Conservation (phyloP, 2,888 invertebrate species). For the Holacanthella duospinosa region DNA sequence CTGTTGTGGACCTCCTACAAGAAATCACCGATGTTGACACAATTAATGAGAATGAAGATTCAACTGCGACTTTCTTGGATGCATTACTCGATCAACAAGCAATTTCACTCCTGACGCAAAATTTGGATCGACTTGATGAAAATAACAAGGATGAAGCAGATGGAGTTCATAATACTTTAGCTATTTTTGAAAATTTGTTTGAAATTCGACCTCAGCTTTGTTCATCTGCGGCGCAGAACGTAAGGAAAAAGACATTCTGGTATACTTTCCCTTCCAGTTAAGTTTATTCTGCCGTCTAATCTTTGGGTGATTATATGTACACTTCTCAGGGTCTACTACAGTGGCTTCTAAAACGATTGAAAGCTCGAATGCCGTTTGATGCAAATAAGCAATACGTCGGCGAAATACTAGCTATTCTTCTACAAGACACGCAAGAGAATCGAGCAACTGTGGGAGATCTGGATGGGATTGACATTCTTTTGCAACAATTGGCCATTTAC, state of each 20-base stretch:
- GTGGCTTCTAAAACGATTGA: conserved; percentile 84
- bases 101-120: conserved; percentile 80
- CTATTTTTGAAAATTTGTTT: conserved; percentile 87
- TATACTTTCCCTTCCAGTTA: not conserved
- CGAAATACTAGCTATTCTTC: conserved; percentile 86
- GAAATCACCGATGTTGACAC: conserved; percentile 95
- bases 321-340: conserved; percentile 79
- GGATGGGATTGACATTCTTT: conserved; percentile 88
- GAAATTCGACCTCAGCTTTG: conserved; percentile 80
- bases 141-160: conserved; percentile 84
- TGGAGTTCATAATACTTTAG: conserved; percentile 87
- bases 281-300: too few species aligned
- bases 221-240: conserved; percentile 62
- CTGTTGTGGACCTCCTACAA: conserved; percentile 59
- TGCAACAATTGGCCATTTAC: conserved; percentile 90
- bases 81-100: conserved; percentile 81
- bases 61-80: conserved; percentile 75
- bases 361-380: conserved; percentile 82
- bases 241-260: conserved; percentile 15
- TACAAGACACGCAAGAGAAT: conserved; percentile 81
- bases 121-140: conserved; percentile 86
- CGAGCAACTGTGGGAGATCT: conserved; percentile 72
- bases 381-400: conserved; percentile 89
- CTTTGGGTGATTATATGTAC: too few species aligned
- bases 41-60: conserved; percentile 84